phyloP scores from a whole-genome alignment of 2,113 vertebrate genomes.

The Copsychus sechellarum region DNA sequence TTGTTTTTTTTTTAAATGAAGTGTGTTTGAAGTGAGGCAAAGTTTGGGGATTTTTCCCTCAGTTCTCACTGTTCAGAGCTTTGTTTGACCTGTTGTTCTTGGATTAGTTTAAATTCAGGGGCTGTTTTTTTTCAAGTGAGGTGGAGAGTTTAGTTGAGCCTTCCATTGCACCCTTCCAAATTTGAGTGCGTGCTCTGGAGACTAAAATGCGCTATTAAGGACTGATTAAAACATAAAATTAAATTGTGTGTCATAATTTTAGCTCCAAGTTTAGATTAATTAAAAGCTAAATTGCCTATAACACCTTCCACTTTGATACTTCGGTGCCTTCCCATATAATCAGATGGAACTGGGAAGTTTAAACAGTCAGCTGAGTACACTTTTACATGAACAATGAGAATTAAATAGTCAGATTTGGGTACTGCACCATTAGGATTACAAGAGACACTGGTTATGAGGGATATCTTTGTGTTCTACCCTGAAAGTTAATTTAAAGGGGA shows the following conservation, averaged over 20 bases:
- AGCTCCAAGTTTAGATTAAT: conserved; percentile 12
- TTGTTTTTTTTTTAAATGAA: accelerated
- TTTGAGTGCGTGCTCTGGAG: not conserved
- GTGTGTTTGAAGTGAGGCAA: not conserved
- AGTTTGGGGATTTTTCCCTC: not conserved
- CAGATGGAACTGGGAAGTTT: not conserved
- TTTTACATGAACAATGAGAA: not conserved
- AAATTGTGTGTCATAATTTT: not conserved
- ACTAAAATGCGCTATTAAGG: not conserved
- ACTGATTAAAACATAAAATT: conserved; percentile 30
- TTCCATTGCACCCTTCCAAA: not conserved
- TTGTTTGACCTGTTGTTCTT: not conserved
- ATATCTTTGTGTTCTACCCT: not conserved
- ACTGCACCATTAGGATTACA: not conserved
- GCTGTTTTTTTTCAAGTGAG: not conserved
- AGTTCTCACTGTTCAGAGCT: not conserved
- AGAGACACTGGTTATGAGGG: not conserved
- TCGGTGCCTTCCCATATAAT: not conserved
- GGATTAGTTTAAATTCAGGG: not conserved
- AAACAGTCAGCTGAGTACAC: not conserved
- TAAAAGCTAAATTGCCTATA: conserved; percentile 22
- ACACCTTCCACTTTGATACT: conserved; percentile 8
- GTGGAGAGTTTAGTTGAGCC: not conserved
- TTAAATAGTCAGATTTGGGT: not conserved
- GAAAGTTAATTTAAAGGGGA: not conserved